A percentile compares a stretch with the other conserved stretches of the same genome.
phyloP scores from a whole-genome alignment of 2,888 invertebrate genomes.

The Tipula vernalis region DNA sequence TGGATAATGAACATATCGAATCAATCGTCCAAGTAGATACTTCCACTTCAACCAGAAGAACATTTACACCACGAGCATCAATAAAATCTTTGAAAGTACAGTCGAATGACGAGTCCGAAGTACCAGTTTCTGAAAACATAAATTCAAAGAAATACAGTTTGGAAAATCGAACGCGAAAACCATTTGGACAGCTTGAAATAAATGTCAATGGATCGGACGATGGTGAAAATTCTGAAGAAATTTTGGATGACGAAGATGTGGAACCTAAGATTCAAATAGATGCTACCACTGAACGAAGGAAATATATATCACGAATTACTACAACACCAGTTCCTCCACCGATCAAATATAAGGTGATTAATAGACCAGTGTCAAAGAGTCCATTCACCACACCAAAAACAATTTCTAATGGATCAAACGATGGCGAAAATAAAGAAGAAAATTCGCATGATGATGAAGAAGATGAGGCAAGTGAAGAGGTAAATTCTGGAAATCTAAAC shows the following conservation, averaged over 20 bases:
- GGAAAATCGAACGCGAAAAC: neutral
- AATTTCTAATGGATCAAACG: too few relatives aligned
- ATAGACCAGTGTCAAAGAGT: neutral
- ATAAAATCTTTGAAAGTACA: neutral
- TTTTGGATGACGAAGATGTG: conserved; percentile 6
- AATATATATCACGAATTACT: neutral
- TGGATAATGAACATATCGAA: neutral
- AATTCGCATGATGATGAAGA: neutral
- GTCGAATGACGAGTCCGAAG: neutral
- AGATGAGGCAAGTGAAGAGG: neutral
- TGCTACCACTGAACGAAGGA: neutral
- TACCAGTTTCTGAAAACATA: neutral
- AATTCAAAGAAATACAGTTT: neutral
- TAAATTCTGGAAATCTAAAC: neutral
- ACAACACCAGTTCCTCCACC: neutral
- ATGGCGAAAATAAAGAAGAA: neutral
- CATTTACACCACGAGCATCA: neutral
- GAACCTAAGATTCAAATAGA: neutral
- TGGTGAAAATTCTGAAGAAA: neutral
- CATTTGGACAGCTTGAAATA: neutral
- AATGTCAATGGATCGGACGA: neutral
- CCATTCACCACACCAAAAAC: neutral
- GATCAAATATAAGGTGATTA: neutral
- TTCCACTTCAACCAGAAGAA: neutral
- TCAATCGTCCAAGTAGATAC: neutral